Evolutionary conservation across 1,140 invertebrate genomes (phyloP).

Genomic region (Drosophila murphyi): DNA sequence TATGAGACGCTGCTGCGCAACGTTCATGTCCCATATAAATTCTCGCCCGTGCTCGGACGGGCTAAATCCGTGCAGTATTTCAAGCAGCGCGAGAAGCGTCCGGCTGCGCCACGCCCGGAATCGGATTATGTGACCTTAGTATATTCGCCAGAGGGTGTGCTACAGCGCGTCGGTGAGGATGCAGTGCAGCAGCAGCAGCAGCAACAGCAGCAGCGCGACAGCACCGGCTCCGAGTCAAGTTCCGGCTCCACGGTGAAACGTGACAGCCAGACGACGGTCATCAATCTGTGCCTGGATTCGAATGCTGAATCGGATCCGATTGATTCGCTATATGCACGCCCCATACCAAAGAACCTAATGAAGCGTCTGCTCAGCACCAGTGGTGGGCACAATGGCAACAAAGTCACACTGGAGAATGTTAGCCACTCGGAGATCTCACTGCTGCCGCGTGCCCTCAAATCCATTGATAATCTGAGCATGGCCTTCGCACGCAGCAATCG

Average conservation of each 20-base stretch:
- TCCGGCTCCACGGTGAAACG: constrained; percentile 67
- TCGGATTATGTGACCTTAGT: constrained; percentile 84
- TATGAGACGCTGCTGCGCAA: constrained; percentile 81
- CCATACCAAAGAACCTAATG: constrained; percentile 71
- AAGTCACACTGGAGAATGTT: constrained; percentile 46
- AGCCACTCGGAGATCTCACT: constrained; percentile 71
- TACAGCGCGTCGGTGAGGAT: constrained; percentile 73
- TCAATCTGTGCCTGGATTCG: constrained; percentile 63
- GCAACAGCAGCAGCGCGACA: constrained; percentile 52
- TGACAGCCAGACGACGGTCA: constrained; percentile 74
- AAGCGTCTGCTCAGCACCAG: constrained; percentile 57
- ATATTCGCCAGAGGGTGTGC: constrained; percentile 69
- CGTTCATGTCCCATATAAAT: constrained; percentile 84
- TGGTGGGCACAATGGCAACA: constrained; percentile 4
- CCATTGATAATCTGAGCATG: constrained; percentile 68
- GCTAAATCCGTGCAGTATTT: constrained; percentile 72
- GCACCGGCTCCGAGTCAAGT: constrained; percentile 59
- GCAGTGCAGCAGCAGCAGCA: constrained; percentile 22
- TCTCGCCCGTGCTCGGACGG: constrained; percentile 73
- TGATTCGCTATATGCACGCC: constrained; percentile 36
- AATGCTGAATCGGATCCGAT: constrained; percentile 19
- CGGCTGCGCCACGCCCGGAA: constrained; percentile 57
- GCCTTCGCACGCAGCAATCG: constrained; percentile 69
- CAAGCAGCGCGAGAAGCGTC: constrained; percentile 58
- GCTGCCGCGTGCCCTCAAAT: constrained; percentile 69